Percentiles rank a stretch among this genome's conserved stretches.
phyloP scores from a whole-genome alignment of 2,888 invertebrate species.

The Agriopis aurantiaria region DNA sequence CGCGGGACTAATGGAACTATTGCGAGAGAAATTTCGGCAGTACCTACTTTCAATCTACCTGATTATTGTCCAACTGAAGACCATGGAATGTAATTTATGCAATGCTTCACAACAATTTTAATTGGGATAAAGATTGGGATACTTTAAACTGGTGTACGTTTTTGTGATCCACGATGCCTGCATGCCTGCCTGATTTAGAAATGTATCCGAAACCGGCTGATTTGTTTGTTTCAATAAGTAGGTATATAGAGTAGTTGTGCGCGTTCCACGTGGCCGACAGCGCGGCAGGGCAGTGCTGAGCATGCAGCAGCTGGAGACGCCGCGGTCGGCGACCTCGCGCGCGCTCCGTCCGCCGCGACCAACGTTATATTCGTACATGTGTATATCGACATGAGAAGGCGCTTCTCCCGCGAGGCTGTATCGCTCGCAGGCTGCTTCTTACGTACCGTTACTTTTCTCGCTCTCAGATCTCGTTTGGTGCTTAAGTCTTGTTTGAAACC shows the following conservation, averaged over 20 bases:
- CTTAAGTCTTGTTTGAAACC: conserved; percentile 63
- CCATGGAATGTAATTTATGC: background rate
- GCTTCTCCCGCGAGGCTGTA: conserved; percentile 31
- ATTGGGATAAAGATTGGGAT: no score
- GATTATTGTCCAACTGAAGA: background rate
- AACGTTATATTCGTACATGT: conserved; percentile 29
- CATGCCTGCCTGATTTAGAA: no score
- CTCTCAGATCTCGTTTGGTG: conserved; percentile 67
- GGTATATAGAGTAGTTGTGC: no score
- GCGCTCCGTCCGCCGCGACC: conserved; percentile 31
- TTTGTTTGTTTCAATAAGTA: no score
- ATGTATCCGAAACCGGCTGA: no score
- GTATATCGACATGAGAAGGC: conserved; percentile 26
- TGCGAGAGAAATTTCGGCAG: background rate
- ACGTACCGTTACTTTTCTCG: conserved; percentile 69
- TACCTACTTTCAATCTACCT: background rate
- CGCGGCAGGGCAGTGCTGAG: background rate
- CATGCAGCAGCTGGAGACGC: background rate
- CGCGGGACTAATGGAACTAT: background rate
- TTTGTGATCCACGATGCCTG: no score
- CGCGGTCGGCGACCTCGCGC: conserved; percentile 44
- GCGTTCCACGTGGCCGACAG: background rate
- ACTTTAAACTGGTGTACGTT: no score
- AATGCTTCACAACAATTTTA: no score
- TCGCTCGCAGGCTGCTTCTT: conserved; percentile 57